Base-by-base conservation (phyloP, 92 coral and sea anemone species). In the Umimayanthus kanabou region DNA sequence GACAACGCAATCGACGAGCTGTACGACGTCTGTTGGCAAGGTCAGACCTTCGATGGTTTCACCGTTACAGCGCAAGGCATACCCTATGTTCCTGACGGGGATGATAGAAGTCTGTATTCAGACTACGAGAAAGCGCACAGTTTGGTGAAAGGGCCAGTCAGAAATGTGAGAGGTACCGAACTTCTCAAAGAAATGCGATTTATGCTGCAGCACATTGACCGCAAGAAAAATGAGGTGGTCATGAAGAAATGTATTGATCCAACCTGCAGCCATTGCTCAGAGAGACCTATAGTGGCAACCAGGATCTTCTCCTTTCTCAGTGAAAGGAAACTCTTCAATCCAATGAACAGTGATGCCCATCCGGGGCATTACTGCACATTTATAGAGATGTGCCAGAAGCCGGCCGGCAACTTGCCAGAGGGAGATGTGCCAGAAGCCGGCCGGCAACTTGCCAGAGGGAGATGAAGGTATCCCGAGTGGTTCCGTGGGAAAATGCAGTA, bases 301-400 rank as follows among this genome's bases (percentile, higher is more conserved):
- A 87, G 80, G 85, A 47, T 79, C 64, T 79, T 87, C 80, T 70
- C 73, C 77, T 79, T 57, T 80, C 84, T 87, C 1, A 70, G 50
- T 47, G 87, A 82, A 70, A 80, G 84, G 66, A 81, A 39, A 47
- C 80, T 81, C 64, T 82, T 81, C 15, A 85, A 85, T 85, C 92
- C 94, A 20, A 39, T 88, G 76, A 45, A 76, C 74, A 84, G 89
- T 73, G 85, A 79, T 50, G 9, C 7, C 49, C 81, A 88, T 61
- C 87, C 84, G n/a, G 91, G 91, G 57, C 89, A 88, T 39, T 91
- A 74, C 73, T 83, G 49, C 78, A 85, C 93, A 78, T 91, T 88
- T 84, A 50, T 91, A 50, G 87, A 91, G 61, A 81, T 88, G 81
- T 91, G 86, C 57, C 8, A 71, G 90, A 79, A 80, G 85, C 85